A percentile compares a stretch with the other conserved stretches of the same genome.
Conservation (phyloP, 2,797 vertebrate genomes). For the Thaleichthys pacificus region DNA sequence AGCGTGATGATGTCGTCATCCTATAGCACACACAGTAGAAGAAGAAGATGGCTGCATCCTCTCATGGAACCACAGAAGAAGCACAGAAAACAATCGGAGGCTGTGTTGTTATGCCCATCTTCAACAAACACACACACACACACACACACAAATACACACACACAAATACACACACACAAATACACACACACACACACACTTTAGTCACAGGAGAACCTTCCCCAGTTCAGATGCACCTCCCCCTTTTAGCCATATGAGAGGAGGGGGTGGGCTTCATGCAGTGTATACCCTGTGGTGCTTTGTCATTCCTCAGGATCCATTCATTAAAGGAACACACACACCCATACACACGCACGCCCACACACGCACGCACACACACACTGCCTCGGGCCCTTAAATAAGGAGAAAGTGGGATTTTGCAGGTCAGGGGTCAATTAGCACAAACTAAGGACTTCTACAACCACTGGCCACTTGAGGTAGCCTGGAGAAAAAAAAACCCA, state of each 20-base stretch:
- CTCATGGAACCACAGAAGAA: conserved; percentile 34
- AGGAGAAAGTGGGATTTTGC: conserved; percentile 54
- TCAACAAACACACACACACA: conserved; percentile 46
- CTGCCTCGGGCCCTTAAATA: conserved; percentile 33
- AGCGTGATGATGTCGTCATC: conserved; percentile 8
- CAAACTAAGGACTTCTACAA: conserved; percentile 5
- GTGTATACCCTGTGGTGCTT: conserved; percentile 71
- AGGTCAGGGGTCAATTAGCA: conserved; percentile 49
- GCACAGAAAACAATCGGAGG: conserved; percentile 36
- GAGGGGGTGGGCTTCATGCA: conserved; percentile 58
- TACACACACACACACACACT: conserved; percentile 44
- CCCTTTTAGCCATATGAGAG: conserved; percentile 62
- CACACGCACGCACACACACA: conserved; percentile 8
- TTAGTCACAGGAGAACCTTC: conserved; percentile 67
- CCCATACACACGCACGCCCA: conserved; percentile 32
- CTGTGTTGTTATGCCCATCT: conserved; percentile 70
- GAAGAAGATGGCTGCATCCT: conserved; percentile 27
- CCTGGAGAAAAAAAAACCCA: too few species aligned
- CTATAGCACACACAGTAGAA: not conserved
- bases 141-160: conserved; percentile 38
- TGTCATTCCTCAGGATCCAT: conserved; percentile 69
- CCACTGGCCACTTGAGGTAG: not conserved
- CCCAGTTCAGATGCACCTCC: conserved; percentile 49
- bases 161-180: conserved; percentile 39
- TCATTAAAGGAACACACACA: conserved; percentile 50